phyloP scores from a whole-genome alignment of 2,888 invertebrate genomes.

The Melinopterus prodromus region DNA sequence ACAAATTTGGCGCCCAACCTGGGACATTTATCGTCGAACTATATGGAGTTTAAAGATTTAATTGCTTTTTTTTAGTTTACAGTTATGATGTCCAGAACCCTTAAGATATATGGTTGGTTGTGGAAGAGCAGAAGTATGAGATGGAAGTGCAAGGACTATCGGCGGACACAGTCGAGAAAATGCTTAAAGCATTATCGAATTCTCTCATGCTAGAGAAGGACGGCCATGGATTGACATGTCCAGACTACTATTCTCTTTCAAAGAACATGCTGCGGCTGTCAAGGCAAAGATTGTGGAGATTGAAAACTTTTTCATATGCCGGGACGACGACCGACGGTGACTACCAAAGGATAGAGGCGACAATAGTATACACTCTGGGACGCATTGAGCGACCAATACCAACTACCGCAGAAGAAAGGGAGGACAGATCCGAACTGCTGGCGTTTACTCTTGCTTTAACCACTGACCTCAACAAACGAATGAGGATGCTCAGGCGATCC shows the following conservation, averaged over 20 bases:
- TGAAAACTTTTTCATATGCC: neutral
- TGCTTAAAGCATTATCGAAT: neutral
- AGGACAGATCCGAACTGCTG: too few relatives aligned
- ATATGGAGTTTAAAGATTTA: neutral
- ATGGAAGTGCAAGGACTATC: neutral
- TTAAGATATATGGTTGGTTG: neutral
- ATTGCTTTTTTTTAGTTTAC: neutral
- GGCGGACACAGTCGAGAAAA: slow-evolving; percentile 8
- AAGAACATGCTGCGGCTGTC: neutral
- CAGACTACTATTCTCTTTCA: neutral
- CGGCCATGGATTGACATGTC: neutral
- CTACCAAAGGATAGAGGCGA: neutral
- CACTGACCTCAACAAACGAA: too few relatives aligned
- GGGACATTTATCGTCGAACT: neutral
- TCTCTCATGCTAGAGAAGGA: neutral
- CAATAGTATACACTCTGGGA: too few relatives aligned
- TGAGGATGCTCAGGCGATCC: too few relatives aligned
- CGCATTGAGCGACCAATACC: too few relatives aligned
- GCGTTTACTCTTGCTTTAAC: too few relatives aligned
- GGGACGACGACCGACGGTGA: neutral
- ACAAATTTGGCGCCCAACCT: neutral
- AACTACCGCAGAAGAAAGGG: too few relatives aligned
- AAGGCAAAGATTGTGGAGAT: neutral
- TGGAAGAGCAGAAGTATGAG: slow-evolving; percentile 12
- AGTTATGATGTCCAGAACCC: neutral